Percentiles rank a stretch among this genome's conserved stretches.
phyloP scores from a whole-genome alignment of 1,140 invertebrate species.

The Cotesia glomerata region DNA sequence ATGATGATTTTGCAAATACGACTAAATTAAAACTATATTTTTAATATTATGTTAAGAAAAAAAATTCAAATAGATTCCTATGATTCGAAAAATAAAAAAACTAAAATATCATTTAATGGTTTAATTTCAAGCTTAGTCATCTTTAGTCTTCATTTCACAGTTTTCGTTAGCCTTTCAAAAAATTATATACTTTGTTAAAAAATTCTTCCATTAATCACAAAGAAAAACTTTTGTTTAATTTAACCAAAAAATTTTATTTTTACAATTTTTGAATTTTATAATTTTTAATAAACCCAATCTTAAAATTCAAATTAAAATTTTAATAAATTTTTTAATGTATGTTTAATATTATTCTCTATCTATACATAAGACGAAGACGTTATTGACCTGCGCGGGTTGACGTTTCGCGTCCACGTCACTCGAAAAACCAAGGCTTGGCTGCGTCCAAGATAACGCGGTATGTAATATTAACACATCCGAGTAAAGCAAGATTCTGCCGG shows the following conservation, averaged over 20 bases:
- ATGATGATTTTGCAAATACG: no score
- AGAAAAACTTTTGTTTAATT: no score
- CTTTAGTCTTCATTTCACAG: constrained; percentile 13
- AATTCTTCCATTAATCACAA: no score
- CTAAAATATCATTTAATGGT: not conserved
- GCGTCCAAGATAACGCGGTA: constrained; percentile 47
- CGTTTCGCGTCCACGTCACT: constrained; percentile 51
- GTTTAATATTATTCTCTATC: no score
- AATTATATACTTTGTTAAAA: no score
- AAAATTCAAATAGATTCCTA: not conserved
- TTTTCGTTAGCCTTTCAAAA: not conserved
- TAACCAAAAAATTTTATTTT: no score
- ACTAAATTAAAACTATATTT: no score
- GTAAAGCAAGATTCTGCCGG: constrained; percentile 38
- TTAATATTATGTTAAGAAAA: not conserved
- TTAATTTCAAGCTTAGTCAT: constrained; percentile 4
- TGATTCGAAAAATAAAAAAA: not conserved
- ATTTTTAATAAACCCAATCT: no score
- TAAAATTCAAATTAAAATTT: no score
- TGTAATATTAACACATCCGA: not conserved
- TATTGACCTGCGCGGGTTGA: constrained; percentile 18
- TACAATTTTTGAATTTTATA: no score
- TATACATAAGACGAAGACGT: not conserved
- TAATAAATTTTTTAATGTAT: no score
- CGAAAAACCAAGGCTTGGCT: constrained; percentile 62